Conservation (phyloP, 1,140 invertebrate genomes). For the Drosophila obscura region DNA sequence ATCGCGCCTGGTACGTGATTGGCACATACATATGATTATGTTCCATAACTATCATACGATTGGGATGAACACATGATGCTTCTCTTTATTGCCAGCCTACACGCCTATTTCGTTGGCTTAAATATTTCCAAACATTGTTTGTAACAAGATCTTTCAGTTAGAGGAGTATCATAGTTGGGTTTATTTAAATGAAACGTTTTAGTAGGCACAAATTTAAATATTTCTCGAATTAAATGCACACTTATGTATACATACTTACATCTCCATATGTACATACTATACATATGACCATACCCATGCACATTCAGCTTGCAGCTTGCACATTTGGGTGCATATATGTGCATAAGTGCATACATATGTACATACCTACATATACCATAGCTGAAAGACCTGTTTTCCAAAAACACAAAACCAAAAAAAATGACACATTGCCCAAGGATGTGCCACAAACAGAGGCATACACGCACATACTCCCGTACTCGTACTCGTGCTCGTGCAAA, state of each 20-base stretch:
- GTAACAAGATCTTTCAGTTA: no score
- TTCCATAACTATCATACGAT: no score
- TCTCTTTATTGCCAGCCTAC: no score
- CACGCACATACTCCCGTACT: slow-evolving; percentile 13
- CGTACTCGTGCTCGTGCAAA: background rate
- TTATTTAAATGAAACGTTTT: no score
- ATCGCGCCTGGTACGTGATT: no score
- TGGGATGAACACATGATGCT: no score
- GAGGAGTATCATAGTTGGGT: no score
- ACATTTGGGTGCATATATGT: slow-evolving; percentile 6
- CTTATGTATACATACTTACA: background rate
- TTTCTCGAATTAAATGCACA: background rate
- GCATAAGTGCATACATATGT: slow-evolving; percentile 2
- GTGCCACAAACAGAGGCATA: slow-evolving; percentile 19
- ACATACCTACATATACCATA: slow-evolving; percentile 1
- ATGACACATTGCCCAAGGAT: slow-evolving; percentile 54
- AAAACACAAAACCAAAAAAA: slow-evolving; percentile 15
- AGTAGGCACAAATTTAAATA: no score
- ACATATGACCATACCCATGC: background rate
- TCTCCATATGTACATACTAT: background rate
- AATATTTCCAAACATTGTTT: no score
- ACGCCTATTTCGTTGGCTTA: no score
- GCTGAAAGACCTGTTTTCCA: slow-evolving; percentile 43
- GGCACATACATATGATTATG: no score
- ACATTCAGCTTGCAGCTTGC: slow-evolving; percentile 31